phyloP scores from a whole-genome alignment of 2,888 invertebrate genomes.

The Clunio marinus region DNA sequence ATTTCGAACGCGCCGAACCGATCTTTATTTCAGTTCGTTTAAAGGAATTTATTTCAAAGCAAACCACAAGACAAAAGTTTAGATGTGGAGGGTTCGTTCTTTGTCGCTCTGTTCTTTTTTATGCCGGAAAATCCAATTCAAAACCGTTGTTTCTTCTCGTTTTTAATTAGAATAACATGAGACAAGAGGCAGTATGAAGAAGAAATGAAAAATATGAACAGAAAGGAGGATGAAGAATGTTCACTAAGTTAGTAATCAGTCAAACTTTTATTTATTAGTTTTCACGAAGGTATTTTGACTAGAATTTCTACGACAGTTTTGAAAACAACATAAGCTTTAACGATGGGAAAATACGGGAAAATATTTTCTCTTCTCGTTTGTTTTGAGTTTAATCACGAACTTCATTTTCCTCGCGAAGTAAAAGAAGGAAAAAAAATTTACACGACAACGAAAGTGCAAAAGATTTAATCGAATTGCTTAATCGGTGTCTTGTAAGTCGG shows the following conservation, averaged over 20 bases:
- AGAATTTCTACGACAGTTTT: too few relatives aligned
- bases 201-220: background rate
- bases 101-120: background rate
- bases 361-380: background rate
- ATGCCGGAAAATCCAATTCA: constrained; percentile 7
- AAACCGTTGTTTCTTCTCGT: background rate
- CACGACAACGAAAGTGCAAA: background rate
- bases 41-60: background rate
- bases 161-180: constrained; percentile 7
- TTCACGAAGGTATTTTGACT: background rate
- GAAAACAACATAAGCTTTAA: background rate
- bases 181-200: too few relatives aligned
- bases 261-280: too few relatives aligned
- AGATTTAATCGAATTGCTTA: background rate
- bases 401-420: too few relatives aligned
- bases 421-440: background rate
- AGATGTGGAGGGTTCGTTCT: background rate
- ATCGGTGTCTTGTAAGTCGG: background rate
- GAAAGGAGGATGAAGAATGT: background rate
- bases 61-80: background rate
- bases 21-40: background rate
- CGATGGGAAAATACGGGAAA: too few relatives aligned
- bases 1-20: background rate
- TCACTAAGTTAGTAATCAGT: too few relatives aligned
- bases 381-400: constrained; percentile 6